Evolutionary conservation across 2,888 invertebrate genomes (phyloP), one percentile per base, ranked within the genome.

Genomic region (Icerya purchasi): DNA sequence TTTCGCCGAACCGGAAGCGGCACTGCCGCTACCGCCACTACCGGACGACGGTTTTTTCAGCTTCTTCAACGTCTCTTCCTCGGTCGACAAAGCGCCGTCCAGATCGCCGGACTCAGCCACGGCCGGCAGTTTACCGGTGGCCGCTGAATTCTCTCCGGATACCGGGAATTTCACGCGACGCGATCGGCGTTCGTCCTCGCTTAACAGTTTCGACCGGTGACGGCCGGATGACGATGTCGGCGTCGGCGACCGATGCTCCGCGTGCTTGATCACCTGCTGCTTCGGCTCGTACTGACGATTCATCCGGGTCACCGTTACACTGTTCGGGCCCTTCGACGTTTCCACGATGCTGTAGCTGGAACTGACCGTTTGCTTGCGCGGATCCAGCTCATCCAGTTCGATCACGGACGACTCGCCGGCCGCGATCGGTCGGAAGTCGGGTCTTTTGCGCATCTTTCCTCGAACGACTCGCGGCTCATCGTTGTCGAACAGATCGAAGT

Each of bases 271-370:
- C 55, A 20, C 22, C n/a, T 50, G 50, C 21, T n/a, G 25, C 24
- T 25, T 51, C 24, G 25, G 51, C 36, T 19, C 50, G 25, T 54
- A 55, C 23, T 55, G 50, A 21, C 20, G 54, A 22, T 50, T 50
- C 54, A 3, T 54, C 24, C 21, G 50, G 2, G 50, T 54, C 21
- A 59, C 21, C n/a, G 3, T 25, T 1, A 54, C 54, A 2, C 22
- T 50, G 18, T 21, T 59, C n/a, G 54, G 59, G 18, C n/a, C 22
- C n/a, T 59, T 59, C 2, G 62, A 62, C 3, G 62, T 63, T 14
- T 63, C 61, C 24, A 63, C 57, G 19, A 62, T 21, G 53, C 62
- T 62, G 53, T 63, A 63, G 22, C 62, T 62, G 19, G 61, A 61
- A 18, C 62, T 61, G n/a, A 61, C 60, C 0, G 58, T n/a, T 22